These are phyloP conservation scores for Hystrix brachyura DNA, from an alignment of 2,113 vertebrate genomes.

Conservation along the genomic window DNA sequence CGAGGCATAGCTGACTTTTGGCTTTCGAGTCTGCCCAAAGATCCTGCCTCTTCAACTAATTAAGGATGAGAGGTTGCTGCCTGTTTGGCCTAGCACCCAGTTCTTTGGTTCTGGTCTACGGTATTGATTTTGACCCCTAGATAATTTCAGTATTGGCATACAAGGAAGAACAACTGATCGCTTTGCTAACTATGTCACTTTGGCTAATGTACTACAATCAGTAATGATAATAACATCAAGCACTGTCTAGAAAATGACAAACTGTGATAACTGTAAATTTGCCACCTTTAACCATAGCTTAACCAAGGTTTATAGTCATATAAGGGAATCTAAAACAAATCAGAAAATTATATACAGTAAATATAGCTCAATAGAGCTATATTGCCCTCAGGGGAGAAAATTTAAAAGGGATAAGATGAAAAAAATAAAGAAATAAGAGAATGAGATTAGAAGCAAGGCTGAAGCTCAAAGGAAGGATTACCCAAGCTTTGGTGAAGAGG, in stretches of 20 bases:
- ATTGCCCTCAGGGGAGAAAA: not conserved
- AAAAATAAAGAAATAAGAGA: not conserved
- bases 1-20: not conserved
- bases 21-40: not conserved
- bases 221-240: not conserved
- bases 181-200: not conserved
- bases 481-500: not conserved
- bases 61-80: not conserved
- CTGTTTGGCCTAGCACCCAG: not conserved
- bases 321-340: not conserved
- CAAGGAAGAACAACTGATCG: not conserved
- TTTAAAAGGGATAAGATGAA: not conserved
- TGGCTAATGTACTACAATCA: not conserved
- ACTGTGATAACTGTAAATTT: not conserved
- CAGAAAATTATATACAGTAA: not conserved
- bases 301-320: not conserved
- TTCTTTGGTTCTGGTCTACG: not conserved
- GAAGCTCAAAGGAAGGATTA: not conserved
- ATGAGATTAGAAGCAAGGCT: not conserved
- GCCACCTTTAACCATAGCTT: not conserved
- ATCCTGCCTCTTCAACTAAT: not conserved
- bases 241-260: not conserved
- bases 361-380: not conserved
- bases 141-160: not conserved
- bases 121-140: not conserved